These are phyloP conservation scores for Rhopalosiphum maidis DNA, from an alignment of 1,140 invertebrate species.

Conservation along the genomic window DNA sequence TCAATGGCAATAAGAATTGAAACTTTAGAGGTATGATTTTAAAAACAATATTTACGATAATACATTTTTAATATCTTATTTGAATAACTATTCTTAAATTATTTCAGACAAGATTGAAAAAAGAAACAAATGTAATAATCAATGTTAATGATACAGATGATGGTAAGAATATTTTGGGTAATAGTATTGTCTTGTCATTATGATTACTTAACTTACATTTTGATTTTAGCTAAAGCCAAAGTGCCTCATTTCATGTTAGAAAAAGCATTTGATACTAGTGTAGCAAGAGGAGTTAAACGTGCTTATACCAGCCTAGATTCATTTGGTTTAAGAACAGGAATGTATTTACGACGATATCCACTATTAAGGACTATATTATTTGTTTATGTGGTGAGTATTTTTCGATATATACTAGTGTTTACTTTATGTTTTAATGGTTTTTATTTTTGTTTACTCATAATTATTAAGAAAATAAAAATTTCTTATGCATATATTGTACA, in stretches of 20 bases:
- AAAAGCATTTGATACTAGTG: slow-evolving; percentile 78
- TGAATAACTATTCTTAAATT: neutral
- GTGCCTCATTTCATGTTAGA: slow-evolving; percentile 77
- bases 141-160: slow-evolving; percentile 74
- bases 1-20: slow-evolving; percentile 32
- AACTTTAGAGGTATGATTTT: slow-evolving; percentile 23
- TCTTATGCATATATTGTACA: neutral
- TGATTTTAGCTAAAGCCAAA: slow-evolving; percentile 69
- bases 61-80: neutral
- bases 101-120: slow-evolving; percentile 63
- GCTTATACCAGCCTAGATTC: slow-evolving; percentile 80
- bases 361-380: slow-evolving; percentile 80
- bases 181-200: slow-evolving; percentile 41
- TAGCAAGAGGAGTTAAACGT: slow-evolving; percentile 79
- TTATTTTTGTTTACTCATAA: neutral
- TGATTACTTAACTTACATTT: slow-evolving; percentile 63
- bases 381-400: slow-evolving; percentile 72
- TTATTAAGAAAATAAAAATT: neutral
- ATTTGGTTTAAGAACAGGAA: slow-evolving; percentile 77
- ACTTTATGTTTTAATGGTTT: neutral
- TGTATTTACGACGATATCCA: slow-evolving; percentile 82
- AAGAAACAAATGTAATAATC: slow-evolving; percentile 62
- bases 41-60: slow-evolving; percentile 10
- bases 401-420: neutral
- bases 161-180: slow-evolving; percentile 63